A percentile compares a stretch with the other conserved stretches of the same genome.
These are phyloP conservation scores for Cataglyphis hispanica DNA, from an alignment of 1,140 invertebrate genomes.

Conservation along the genomic window DNA sequence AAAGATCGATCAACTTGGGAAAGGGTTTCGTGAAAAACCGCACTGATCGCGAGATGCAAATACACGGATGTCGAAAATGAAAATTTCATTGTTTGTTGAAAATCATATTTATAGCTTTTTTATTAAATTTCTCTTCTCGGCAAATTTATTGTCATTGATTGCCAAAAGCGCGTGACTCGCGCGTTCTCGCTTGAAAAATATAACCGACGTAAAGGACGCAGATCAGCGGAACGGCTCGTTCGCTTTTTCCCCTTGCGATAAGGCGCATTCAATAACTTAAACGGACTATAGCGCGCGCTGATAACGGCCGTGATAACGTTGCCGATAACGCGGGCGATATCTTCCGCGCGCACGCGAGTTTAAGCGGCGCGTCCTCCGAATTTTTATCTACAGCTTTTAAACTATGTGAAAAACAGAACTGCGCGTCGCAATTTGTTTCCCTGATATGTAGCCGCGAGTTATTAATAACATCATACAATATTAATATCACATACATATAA, in stretches of 20 bases:
- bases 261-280: slow-evolving; percentile 61
- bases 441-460: not conserved
- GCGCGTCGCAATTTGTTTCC: not conserved
- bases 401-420: not conserved
- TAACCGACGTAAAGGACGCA: not conserved
- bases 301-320: slow-evolving; percentile 66
- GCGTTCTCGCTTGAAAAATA: not conserved
- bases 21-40: slow-evolving; percentile 47
- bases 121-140: not conserved
- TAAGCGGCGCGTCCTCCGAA: slow-evolving; percentile 27
- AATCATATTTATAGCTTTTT: not conserved
- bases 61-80: not conserved
- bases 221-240: slow-evolving; percentile 39
- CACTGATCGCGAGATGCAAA: not conserved
- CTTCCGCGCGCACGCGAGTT: slow-evolving; percentile 37
- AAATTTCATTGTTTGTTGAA: not conserved
- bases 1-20: slow-evolving; percentile 62
- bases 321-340: slow-evolving; percentile 61
- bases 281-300: slow-evolving; percentile 25
- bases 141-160: not conserved
- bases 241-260: slow-evolving; percentile 63
- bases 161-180: not conserved
- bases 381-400: slow-evolving; percentile 35
- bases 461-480: not conserved
- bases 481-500: not conserved